phyloP scores from a whole-genome alignment of 2,888 invertebrate species.

The Abrostola tripartita region DNA sequence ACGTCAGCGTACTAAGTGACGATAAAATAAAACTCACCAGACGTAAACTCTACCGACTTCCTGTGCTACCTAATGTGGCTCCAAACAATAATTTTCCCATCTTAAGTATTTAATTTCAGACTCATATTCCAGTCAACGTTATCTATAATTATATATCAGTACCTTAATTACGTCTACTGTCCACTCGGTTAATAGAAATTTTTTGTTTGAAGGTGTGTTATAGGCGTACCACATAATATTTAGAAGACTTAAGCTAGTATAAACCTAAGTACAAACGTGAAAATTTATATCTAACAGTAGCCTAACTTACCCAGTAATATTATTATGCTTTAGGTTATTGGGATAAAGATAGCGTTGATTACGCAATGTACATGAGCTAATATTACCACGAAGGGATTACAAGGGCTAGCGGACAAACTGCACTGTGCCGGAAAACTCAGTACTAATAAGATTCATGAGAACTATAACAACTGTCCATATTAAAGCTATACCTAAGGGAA shows the following conservation, averaged over 20 bases:
- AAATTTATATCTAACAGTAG: constrained; percentile 72
- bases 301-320: constrained; percentile 61
- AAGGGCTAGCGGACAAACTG: constrained; percentile 36
- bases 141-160: constrained; percentile 71
- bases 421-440: constrained; percentile 9
- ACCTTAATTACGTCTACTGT: constrained; percentile 69
- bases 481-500: constrained; percentile 5
- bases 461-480: constrained; percentile 14
- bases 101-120: constrained; percentile 77
- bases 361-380: constrained; percentile 52
- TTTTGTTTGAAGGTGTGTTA: constrained; percentile 76
- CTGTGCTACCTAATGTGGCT: constrained; percentile 58
- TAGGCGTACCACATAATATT: constrained; percentile 64
- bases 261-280: constrained; percentile 79
- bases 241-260: constrained; percentile 68
- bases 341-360: constrained; percentile 61
- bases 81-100: constrained; percentile 80
- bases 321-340: constrained; percentile 67
- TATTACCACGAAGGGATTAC: constrained; percentile 41
- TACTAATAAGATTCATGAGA: constrained; percentile 12
- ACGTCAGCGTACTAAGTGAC: constrained; percentile 27
- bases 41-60: constrained; percentile 30
- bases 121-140: constrained; percentile 75
- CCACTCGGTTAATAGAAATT: constrained; percentile 68
- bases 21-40: constrained; percentile 41